phyloP scores from a whole-genome alignment of 37 sponge, comb jelly and placozoan genomes.

The Ianthella basta region DNA sequence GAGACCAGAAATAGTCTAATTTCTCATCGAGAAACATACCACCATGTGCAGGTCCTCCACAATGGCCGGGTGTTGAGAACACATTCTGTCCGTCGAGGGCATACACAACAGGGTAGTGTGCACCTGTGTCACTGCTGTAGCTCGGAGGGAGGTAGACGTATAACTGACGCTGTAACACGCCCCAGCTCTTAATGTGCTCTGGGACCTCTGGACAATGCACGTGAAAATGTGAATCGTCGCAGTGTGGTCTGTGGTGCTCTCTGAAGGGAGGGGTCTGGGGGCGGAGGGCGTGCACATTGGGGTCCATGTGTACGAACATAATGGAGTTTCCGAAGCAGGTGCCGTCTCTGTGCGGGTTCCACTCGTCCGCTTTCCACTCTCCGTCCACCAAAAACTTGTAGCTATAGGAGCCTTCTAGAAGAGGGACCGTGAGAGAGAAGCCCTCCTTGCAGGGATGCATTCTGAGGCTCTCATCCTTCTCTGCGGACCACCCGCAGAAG shows the following conservation, averaged over 20 bases:
- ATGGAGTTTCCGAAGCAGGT: slow-evolving; percentile 71
- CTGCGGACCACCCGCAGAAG: slow-evolving; percentile 76
- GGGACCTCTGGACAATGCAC: slow-evolving; percentile 49
- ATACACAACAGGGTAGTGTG: slow-evolving; percentile 80
- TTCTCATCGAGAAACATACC: slow-evolving; percentile 86
- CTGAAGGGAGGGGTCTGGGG: slow-evolving; percentile 54
- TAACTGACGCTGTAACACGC: slow-evolving; percentile 66
- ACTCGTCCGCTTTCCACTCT: slow-evolving; percentile 57
- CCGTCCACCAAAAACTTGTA: slow-evolving; percentile 85
- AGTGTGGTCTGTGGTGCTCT: slow-evolving; percentile 58
- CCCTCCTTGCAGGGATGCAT: slow-evolving; percentile 69
- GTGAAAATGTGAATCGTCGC: slow-evolving; percentile 59
- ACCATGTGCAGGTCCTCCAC: slow-evolving; percentile 60
- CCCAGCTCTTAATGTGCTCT: slow-evolving; percentile 45
- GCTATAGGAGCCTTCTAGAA: slow-evolving; percentile 79
- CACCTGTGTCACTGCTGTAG: slow-evolving; percentile 34
- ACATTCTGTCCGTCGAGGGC: slow-evolving; percentile 87
- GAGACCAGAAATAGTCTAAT: slow-evolving; percentile 80
- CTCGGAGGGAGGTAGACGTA: slow-evolving; percentile 85
- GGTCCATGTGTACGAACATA: slow-evolving; percentile 94
- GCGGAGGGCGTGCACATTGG: slow-evolving; percentile 64
- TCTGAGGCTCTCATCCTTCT: slow-evolving; percentile 3
- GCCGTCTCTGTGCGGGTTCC: slow-evolving; percentile 66
- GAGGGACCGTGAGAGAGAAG: slow-evolving; percentile 53
- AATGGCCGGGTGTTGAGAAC: slow-evolving; percentile 80